Base-by-base conservation (phyloP, 2,113 vertebrate species). In the Grallaria varia region DNA sequence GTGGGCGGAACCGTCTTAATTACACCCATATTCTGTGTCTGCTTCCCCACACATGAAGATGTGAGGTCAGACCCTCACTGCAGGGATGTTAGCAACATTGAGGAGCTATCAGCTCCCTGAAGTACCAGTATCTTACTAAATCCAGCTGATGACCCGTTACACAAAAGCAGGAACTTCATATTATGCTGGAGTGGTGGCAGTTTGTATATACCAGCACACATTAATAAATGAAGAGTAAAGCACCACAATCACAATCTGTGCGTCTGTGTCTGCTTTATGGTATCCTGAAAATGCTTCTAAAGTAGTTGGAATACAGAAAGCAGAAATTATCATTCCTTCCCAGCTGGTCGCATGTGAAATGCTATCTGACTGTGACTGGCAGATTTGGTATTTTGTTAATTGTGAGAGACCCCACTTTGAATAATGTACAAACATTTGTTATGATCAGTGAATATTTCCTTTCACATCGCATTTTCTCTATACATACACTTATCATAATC, bases 301-400 rank as follows among this genome's bases (percentile, higher is more conserved):
- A 90, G 74, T 52, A 67, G 53, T 25, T 45, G 39, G 64, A 62
- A 83, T 16, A 78, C 13, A 67, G 76, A 77, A 75, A 87, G 75
- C 53, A 85, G 72, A 83, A 79, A 95, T 82, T 67, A 79, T n/a
- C 56, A 74, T 31, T 89, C 30, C 69, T 87, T 40, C 68, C 84
- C 64, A 81, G 73, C 91, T 91, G 93, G 71, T 84, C 58, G 86
- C 74, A 86, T 55, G 39, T 75, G 87, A 93, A 93, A 94, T 52
- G 39, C 89, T 84, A 52, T 35, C 66, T 89, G 88, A 75, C 80
- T 76, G 58, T 79, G 87, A 96, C 67, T 90, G 91, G 85, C 67
- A 95, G 95, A 95, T 91, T n/a, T 31, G 79, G 17, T 85, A 94
- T 86, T 96, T 69, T 56, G 49, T 52, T 96, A 93, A 96, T 72